These are phyloP conservation scores for Limnephilus marmoratus DNA, from an alignment of 2,888 invertebrate species.

Conservation along the genomic window DNA sequence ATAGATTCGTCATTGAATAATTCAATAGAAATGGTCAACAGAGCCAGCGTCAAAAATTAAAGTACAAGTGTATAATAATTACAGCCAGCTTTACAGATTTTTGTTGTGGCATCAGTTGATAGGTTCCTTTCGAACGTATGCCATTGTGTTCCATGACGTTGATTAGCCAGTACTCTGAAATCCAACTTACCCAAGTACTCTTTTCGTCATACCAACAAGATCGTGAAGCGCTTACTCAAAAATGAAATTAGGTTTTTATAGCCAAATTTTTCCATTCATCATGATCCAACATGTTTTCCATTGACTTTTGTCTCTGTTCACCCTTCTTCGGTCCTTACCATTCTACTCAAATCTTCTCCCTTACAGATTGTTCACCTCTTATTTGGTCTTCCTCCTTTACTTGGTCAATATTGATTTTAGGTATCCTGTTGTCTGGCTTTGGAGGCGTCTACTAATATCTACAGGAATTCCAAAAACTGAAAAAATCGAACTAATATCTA, in stretches of 20 bases:
- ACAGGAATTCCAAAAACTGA: no score
- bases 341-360: no score
- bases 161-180: not conserved
- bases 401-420: no score
- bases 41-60: not conserved
- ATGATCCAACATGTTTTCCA: not conserved
- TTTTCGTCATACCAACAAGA: not conserved
- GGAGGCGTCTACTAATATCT: no score
- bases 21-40: not conserved
- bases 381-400: no score
- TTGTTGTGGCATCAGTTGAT: not conserved
- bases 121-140: not conserved
- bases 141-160: not conserved
- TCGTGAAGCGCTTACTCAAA: no score
- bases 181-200: not conserved
- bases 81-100: not conserved
- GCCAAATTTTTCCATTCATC: not conserved
- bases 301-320: not conserved
- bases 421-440: no score
- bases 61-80: not conserved
- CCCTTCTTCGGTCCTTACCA: not conserved
- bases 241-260: no score
- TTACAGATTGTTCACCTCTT: no score
- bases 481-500: no score
- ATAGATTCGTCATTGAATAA: not conserved